Conservation (phyloP, 2,888 invertebrate genomes). For the Chloroclysta siterata region DNA sequence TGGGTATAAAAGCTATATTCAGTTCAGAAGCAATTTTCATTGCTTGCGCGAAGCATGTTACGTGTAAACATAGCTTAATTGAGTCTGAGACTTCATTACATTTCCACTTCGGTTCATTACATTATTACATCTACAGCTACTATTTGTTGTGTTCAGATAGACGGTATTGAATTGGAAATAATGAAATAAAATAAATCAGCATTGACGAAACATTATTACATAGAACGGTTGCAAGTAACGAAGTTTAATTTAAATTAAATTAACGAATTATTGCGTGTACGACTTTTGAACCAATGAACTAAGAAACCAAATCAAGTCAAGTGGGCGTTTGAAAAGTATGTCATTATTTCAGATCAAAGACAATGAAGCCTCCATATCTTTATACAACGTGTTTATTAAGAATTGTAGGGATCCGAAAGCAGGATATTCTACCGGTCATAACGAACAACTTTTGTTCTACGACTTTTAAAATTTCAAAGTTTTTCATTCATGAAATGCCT, state of each 20-base stretch:
- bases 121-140: neutral
- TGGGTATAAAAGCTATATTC: neutral
- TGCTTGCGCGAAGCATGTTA: slow-evolving; percentile 14
- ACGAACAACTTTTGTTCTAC: no score
- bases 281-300: neutral
- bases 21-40: slow-evolving; percentile 17
- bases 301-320: neutral
- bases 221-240: neutral
- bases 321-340: neutral
- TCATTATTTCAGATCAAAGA: neutral
- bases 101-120: slow-evolving; percentile 22
- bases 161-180: neutral
- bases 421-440: no score
- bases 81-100: slow-evolving; percentile 34
- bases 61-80: slow-evolving; percentile 33
- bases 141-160: slow-evolving; percentile 1
- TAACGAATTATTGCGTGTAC: neutral
- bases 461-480: no score
- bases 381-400: no score
- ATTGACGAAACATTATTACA: neutral
- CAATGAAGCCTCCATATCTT: neutral
- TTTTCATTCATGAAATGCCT: no score
- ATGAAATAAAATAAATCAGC: neutral
- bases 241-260: no score
- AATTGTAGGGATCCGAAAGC: no score